Evolutionary conservation across 92 coral and sea anemone genomes (phyloP).

Genomic region (Palythoa caribaeorum): DNA sequence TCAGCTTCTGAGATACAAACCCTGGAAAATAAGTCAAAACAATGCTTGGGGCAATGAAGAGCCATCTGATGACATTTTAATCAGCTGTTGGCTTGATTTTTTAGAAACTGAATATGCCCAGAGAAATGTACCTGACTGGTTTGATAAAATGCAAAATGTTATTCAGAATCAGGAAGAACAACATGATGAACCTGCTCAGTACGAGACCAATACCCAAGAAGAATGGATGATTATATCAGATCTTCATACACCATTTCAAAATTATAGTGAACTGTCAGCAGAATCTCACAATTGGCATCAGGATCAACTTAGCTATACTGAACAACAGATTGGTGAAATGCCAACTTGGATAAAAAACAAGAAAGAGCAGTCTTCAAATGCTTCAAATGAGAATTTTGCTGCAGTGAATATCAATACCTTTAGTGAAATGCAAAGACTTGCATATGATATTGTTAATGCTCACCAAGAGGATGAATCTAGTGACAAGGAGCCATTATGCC

Average conservation of each 20-base stretch:
- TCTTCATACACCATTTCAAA: conserved; percentile 58
- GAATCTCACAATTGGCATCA: conserved; percentile 50
- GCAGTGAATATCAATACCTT: conserved; percentile 50
- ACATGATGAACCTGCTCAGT: background rate
- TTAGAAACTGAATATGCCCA: no score
- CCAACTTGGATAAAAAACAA: conserved; percentile 58
- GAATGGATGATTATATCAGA: conserved; percentile 65
- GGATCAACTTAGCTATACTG: conserved; percentile 42
- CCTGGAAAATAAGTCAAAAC: no score
- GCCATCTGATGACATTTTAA: no score
- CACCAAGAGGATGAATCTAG: conserved; percentile 46
- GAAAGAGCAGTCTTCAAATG: conserved; percentile 41
- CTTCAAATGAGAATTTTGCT: conserved; percentile 12
- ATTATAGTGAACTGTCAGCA: conserved; percentile 22
- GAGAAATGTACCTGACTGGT: no score
- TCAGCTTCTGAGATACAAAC: no score
- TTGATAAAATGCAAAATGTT: no score
- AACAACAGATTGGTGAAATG: conserved; percentile 65
- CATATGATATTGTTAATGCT: conserved; percentile 49
- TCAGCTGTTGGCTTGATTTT: no score
- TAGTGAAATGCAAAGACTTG: conserved; percentile 60
- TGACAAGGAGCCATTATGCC: conserved; percentile 52
- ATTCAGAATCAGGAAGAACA: no score
- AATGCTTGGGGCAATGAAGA: no score
- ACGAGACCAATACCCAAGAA: conserved; percentile 35